Evolutionary conservation across 2,113 vertebrate genomes (phyloP), one percentile per base, ranked within the genome.

Genomic region (Trematocara variabile): DNA sequence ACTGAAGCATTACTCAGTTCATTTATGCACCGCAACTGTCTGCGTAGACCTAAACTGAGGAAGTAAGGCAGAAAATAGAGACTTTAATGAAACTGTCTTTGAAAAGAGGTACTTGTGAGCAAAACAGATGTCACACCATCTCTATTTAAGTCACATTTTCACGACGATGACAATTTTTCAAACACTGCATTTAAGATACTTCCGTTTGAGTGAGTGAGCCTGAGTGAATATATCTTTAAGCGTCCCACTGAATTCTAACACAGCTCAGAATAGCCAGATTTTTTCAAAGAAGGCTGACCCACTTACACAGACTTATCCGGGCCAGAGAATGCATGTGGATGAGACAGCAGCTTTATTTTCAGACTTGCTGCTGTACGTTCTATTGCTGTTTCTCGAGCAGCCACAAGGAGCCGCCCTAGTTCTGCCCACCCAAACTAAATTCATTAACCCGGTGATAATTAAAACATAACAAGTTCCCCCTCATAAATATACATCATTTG

Each of bases 261-360:
- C 33, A 81, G 60, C 4, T 50, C 80, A 16, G n/a, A 80, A 18
- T 50, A 78, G 18, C 12, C 53, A 82, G 68, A 84, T 89, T 83
- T 86, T 53, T 89, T 90, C 63, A 83, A 80, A 86, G 79, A 37
- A 18, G 37, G 82, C 54, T 93, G 92, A 90, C 91, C 93, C 70
- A 89, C 84, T 93, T 94, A 55, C 65, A 77, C 30, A 60, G 78
- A 83, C 80, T 79, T 68, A 39, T 82, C 37, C 56, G 37, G 84
- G 87, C 10, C 75, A 52, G 73, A 52, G 50, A 63, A 78, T 25
- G n/a, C 46, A 81, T 52, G 82, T 37, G 79, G 68, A 90, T 91
- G 90, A 92, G 85, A 83, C 85, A 79, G 88, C 80, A 92, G 86
- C 91, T 90, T 91, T 90, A 91, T 86, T 87, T 89, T 86, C 33